Base-by-base conservation (phyloP, 2,113 vertebrate species). In the Vicugna pacos region DNA sequence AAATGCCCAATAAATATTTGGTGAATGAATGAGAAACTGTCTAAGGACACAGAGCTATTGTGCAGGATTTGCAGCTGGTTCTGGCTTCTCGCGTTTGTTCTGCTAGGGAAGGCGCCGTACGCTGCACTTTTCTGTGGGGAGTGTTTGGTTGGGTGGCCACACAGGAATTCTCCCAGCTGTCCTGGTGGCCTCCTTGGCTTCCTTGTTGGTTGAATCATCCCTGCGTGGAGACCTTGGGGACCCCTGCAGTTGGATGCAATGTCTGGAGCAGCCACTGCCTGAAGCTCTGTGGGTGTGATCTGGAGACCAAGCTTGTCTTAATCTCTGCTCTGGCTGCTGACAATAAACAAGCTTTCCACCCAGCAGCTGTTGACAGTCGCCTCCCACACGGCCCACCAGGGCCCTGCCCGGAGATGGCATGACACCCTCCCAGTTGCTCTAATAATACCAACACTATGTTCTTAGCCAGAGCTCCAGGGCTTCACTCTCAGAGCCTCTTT, bases 311-410 rank as follows among this genome's bases (percentile, higher is more conserved):
- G 48, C 17, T 56, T 50, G 58, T 62, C 72, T 93, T 80, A 73
- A 95, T 93, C 95, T 94, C 94, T 58, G 86, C 0, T 60, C 69
- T 38, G 60, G 84, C 95, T 93, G 89, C 96, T 93, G 94, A 93
- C 93, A 89, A 89, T 95, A 94, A 96, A 93, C 77, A 95, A 58
- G 70, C 67, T 75, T 89, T 58, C 67, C 30, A 83, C 50, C 46
- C n/a, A 35, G 89, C 96, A 97, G 97, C 97, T 97, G 97, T 79
- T 93, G 95, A 91, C 89, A 89, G 92, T 85, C 3, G 28, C 96
- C 95, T 97, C 96, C 97, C 95, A 94, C 97, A 56, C 16, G 0
- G 85, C 91, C 94, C 96, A 91, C 81, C 84, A 1, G 22, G 80
- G 85, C 85, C 96, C 92, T 96, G 95, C 96, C 91, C 65, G 0